These are phyloP conservation scores for Sthenelais limicola DNA, from an alignment of 2,888 invertebrate species.

Conservation along the genomic window DNA sequence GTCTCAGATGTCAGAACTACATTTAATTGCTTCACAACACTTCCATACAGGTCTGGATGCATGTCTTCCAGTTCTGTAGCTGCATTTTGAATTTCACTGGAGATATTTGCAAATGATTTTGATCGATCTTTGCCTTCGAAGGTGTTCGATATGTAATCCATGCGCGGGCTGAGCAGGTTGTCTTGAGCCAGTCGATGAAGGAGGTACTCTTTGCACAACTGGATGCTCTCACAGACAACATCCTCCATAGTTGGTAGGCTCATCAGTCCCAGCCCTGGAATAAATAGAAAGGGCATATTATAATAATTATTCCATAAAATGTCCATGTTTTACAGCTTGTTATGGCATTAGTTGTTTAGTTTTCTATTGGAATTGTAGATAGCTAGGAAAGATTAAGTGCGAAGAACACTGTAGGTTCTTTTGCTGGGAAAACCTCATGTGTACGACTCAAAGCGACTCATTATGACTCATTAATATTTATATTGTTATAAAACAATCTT, in stretches of 20 bases:
- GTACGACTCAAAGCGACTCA: too few species aligned
- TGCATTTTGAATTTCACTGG: too few species aligned
- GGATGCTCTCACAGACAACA: constrained; percentile 41
- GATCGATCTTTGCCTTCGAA: constrained; percentile 7
- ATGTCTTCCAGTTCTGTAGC: neutral
- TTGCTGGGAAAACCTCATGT: too few species aligned
- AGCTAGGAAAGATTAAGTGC: too few species aligned
- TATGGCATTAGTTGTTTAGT: too few species aligned
- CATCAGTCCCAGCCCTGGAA: constrained; percentile 34
- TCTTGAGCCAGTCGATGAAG: constrained; percentile 41
- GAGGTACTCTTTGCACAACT: constrained; percentile 49
- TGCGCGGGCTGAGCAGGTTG: constrained; percentile 3
- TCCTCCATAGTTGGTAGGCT: constrained; percentile 32
- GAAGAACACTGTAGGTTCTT: too few species aligned
- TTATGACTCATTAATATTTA: too few species aligned
- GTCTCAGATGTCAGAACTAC: constrained; percentile 47
- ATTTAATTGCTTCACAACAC: neutral
- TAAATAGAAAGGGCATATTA: neutral
- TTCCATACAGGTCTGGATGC: constrained; percentile 28
- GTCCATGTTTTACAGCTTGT: neutral
- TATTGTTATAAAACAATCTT: too few species aligned
- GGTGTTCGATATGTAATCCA: constrained; percentile 3
- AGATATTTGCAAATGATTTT: too few species aligned
- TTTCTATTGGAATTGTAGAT: too few species aligned
- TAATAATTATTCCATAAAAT: neutral